phyloP scores from a whole-genome alignment of 2,888 invertebrate genomes.

The Andricus quercusramuli region DNA sequence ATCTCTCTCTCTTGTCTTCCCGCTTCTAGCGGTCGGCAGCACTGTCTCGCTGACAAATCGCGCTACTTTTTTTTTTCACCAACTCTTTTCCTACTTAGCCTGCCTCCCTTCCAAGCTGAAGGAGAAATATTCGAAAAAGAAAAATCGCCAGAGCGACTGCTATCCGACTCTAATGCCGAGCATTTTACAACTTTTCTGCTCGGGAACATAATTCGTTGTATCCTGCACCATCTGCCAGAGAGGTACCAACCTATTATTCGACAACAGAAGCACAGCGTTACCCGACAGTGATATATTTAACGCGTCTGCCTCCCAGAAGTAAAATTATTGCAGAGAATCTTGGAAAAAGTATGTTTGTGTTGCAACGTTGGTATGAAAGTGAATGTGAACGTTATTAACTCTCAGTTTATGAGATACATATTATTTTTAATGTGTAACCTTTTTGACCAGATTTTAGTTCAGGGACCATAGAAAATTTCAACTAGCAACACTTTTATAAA shows the following conservation, averaged over 20 bases:
- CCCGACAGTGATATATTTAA: not conserved
- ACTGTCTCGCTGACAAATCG: slow-evolving; percentile 28
- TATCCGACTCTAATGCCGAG: slow-evolving; percentile 52
- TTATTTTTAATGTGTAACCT: too few relatives aligned
- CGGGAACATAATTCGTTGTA: slow-evolving; percentile 52
- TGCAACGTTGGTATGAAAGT: not conserved
- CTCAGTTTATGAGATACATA: not conserved
- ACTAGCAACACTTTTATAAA: too few relatives aligned
- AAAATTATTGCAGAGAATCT: not conserved
- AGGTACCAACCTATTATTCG: not conserved
- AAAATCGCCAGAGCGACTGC: slow-evolving; percentile 57
- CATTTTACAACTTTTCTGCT: slow-evolving; percentile 52
- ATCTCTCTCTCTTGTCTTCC: not conserved
- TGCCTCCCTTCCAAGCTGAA: slow-evolving; percentile 11
- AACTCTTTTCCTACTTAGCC: not conserved
- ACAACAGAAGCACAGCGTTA: not conserved
- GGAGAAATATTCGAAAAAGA: slow-evolving; percentile 59
- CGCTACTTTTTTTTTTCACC: slow-evolving; percentile 9
- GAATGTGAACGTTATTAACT: not conserved
- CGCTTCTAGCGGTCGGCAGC: not conserved
- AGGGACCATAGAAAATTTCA: too few relatives aligned
- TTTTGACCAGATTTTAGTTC: too few relatives aligned
- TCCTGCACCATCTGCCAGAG: slow-evolving; percentile 48
- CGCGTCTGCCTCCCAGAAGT: not conserved
- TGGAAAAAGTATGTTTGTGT: not conserved